Percentiles rank a stretch among this genome's conserved stretches.
phyloP scores from a whole-genome alignment of 2,113 vertebrate species.

The Tragulus kanchil region DNA sequence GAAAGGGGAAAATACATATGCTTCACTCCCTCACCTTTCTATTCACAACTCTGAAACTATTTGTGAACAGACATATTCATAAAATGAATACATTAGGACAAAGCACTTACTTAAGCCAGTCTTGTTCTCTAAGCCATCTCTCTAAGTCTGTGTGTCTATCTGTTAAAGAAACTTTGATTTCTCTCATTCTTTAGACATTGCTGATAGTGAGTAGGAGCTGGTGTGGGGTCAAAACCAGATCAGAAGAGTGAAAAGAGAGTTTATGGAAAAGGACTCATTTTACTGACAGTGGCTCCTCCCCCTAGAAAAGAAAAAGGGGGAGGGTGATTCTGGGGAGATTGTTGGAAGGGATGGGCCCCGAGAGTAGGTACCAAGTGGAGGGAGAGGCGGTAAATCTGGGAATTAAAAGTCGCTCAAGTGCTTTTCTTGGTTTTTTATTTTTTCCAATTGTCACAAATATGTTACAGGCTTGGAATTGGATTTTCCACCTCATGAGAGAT shows the following conservation, averaged over 20 bases:
- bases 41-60: background rate
- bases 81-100: background rate
- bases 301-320: background rate
- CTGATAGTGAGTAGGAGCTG: background rate
- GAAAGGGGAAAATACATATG: conserved; percentile 1
- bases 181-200: background rate
- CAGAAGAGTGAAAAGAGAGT: background rate
- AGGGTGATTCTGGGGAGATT: background rate
- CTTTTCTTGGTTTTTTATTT: background rate
- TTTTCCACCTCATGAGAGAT: background rate
- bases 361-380: background rate
- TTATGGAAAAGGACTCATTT: background rate
- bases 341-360: background rate
- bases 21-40: background rate
- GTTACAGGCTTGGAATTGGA: background rate
- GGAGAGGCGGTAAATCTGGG: background rate
- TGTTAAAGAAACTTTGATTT: background rate
- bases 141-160: background rate
- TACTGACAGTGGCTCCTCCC: background rate
- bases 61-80: background rate
- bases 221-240: background rate
- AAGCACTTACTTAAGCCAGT: background rate
- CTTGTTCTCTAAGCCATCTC: background rate
- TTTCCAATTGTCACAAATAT: background rate
- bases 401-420: background rate